Evolutionary conservation across 2,113 vertebrate species (phyloP).

Genomic region (Tyrannus savana): DNA sequence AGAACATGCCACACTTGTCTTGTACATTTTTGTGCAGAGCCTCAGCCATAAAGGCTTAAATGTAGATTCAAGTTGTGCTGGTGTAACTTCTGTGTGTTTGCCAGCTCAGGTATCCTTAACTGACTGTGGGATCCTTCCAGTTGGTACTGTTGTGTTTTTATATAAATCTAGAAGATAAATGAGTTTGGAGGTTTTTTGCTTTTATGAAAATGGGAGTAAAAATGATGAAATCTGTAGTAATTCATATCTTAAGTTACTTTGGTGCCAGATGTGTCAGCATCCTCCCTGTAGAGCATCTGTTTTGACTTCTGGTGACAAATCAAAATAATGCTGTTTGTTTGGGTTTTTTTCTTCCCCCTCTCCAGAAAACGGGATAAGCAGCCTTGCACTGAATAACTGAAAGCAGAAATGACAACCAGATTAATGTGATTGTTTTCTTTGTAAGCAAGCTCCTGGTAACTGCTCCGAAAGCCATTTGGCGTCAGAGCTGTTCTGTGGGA

Average conservation of each 20-base stretch:
- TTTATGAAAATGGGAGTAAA: neutral
- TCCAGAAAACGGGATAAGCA: neutral
- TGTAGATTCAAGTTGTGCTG: conserved; percentile 1
- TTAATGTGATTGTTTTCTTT: conserved; percentile 39
- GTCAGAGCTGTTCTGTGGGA: neutral
- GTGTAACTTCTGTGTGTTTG: conserved; percentile 4
- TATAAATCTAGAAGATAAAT: neutral
- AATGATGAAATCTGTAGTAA: neutral
- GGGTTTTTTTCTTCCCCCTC: too few species aligned
- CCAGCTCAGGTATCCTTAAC: neutral
- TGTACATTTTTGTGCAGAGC: neutral
- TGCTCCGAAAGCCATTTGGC: conserved; percentile 18
- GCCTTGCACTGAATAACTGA: neutral
- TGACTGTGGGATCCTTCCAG: conserved; percentile 13
- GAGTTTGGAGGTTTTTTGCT: neutral
- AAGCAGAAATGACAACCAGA: neutral
- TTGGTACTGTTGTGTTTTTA: neutral
- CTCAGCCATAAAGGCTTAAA: neutral
- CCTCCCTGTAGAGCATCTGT: neutral
- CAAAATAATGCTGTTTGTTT: neutral
- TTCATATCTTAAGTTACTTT: neutral
- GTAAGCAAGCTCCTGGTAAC: neutral
- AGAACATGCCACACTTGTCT: conserved; percentile 17
- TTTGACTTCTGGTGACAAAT: conserved; percentile 8
- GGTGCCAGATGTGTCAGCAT: neutral